Conservation (phyloP, 2,888 invertebrate genomes). For the Sisyra nigra region DNA sequence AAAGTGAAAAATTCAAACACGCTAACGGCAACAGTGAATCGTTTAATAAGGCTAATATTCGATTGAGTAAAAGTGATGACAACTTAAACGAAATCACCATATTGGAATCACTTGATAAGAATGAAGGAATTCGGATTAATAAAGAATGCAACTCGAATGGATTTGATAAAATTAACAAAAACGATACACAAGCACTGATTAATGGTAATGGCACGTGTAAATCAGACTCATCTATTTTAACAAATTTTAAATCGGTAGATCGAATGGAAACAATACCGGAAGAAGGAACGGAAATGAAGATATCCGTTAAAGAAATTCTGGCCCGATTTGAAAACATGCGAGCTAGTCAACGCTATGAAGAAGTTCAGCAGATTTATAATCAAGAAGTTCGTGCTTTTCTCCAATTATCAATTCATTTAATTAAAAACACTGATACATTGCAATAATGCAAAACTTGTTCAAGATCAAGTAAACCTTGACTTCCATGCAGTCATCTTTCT, state of each 20-base stretch:
- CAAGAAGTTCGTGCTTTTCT: too few relatives aligned
- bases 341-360: conserved; percentile 11
- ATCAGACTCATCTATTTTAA: neutral
- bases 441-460: too few relatives aligned
- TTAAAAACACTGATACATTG: too few relatives aligned
- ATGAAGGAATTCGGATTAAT: neutral
- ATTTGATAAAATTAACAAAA: neutral
- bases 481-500: too few relatives aligned
- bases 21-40: neutral
- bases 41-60: neutral
- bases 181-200: neutral
- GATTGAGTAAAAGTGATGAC: neutral
- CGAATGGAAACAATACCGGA: conserved; percentile 71
- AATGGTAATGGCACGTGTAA: neutral
- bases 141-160: neutral
- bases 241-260: neutral
- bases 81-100: neutral
- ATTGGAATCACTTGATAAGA: neutral
- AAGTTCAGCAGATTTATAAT: neutral
- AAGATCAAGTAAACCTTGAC: too few relatives aligned
- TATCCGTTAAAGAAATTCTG: conserved; percentile 68
- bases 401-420: too few relatives aligned
- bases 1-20: conserved; percentile 1
- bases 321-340: conserved; percentile 53
- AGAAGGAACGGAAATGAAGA: conserved; percentile 53